phyloP scores from a whole-genome alignment of 2,888 invertebrate genomes.

The Branchellion lobata region DNA sequence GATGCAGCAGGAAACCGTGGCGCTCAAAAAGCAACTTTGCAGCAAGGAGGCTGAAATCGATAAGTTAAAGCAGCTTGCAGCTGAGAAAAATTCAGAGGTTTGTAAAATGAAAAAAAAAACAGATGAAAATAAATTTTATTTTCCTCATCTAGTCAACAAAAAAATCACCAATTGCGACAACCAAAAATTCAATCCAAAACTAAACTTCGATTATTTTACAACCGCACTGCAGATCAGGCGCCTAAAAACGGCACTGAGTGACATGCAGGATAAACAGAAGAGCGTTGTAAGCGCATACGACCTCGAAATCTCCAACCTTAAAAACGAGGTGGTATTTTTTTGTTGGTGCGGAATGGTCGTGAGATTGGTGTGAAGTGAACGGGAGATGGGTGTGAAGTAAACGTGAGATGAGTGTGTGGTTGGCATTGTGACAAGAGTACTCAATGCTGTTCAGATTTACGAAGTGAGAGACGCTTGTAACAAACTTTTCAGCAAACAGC shows the following conservation, averaged over 20 bases:
- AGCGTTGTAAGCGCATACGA: not conserved
- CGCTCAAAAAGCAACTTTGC: not conserved
- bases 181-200: no score
- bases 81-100: not conserved
- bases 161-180: no score
- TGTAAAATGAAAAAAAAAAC: not conserved
- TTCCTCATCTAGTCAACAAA: no score
- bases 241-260: not conserved
- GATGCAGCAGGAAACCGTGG: not conserved
- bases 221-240: not conserved
- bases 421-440: no score
- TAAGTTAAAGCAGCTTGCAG: not conserved
- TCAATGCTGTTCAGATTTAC: not conserved
- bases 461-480: constrained; percentile 9
- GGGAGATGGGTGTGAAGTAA: no score
- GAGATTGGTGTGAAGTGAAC: no score
- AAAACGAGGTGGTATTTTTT: not conserved
- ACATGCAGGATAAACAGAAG: not conserved
- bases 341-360: no score
- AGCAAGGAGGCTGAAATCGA: not conserved
- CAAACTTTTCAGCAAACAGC: not conserved
- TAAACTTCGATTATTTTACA: no score
- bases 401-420: no score
- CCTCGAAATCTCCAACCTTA: not conserved
- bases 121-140: no score